phyloP scores from a whole-genome alignment of 2,888 invertebrate species.

The Bembecia ichneumoniformis region DNA sequence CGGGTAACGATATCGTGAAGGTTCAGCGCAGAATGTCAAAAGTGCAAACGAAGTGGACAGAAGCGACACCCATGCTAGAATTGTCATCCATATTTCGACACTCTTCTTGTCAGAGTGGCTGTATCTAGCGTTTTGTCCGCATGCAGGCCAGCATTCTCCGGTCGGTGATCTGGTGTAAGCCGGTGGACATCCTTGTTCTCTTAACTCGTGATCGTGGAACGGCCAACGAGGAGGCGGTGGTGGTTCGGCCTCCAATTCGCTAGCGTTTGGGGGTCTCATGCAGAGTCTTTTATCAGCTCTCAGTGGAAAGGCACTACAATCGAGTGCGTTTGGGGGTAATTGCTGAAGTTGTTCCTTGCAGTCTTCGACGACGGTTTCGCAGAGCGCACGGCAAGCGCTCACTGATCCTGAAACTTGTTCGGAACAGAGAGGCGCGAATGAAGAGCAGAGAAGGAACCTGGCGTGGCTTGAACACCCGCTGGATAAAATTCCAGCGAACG shows the following conservation, averaged over 20 bases:
- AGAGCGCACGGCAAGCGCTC: slow-evolving; percentile 88
- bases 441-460: slow-evolving; percentile 89
- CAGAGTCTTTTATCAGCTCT: slow-evolving; percentile 79
- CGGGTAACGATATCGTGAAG: slow-evolving; percentile 91
- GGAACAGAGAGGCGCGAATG: slow-evolving; percentile 92
- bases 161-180: slow-evolving; percentile 72
- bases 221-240: slow-evolving; percentile 56
- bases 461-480: slow-evolving; percentile 86
- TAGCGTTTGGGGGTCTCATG: slow-evolving; percentile 77
- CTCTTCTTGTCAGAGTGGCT: slow-evolving; percentile 77
- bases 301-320: slow-evolving; percentile 86
- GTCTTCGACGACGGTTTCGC: slow-evolving; percentile 81
- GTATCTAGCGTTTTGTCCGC: slow-evolving; percentile 79
- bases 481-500: slow-evolving; percentile 80
- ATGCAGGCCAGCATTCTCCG: slow-evolving; percentile 75
- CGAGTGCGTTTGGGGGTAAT: slow-evolving; percentile 84
- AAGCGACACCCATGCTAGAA: slow-evolving; percentile 84
- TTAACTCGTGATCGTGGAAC: slow-evolving; percentile 40
- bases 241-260: slow-evolving; percentile 55
- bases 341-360: slow-evolving; percentile 79
- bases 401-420: slow-evolving; percentile 88
- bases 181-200: slow-evolving; percentile 70
- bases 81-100: slow-evolving; percentile 81
- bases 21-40: slow-evolving; percentile 91
- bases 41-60: slow-evolving; percentile 87